phyloP scores from a whole-genome alignment of 2,797 vertebrate species.

The Rhinella marina region DNA sequence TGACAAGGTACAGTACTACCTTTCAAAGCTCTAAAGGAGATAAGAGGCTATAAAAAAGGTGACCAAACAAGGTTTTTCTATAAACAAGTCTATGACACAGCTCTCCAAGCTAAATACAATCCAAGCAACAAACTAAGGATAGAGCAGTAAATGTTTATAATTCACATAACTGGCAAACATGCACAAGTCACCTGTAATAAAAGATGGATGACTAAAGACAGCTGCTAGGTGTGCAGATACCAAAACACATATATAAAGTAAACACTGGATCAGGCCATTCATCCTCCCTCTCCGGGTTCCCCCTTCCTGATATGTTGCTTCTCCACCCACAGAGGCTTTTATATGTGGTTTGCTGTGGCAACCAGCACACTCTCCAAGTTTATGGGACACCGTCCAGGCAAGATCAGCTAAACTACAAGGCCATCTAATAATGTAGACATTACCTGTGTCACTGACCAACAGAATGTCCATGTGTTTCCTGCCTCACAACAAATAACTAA shows the following conservation, averaged over 20 bases:
- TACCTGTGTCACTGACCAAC: background rate
- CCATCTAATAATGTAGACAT: background rate
- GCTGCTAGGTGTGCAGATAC: background rate
- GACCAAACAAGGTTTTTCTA: background rate
- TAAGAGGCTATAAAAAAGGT: background rate
- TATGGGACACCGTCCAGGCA: background rate
- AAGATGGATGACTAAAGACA: background rate
- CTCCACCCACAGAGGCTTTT: conserved; percentile 10
- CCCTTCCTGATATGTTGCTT: background rate
- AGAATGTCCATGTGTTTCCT: background rate
- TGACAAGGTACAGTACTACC: background rate
- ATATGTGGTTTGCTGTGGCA: conserved; percentile 53
- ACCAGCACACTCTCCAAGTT: conserved; percentile 3
- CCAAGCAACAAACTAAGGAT: no score
- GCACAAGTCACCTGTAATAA: background rate
- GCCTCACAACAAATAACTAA: background rate
- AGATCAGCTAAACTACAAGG: background rate
- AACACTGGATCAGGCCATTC: background rate
- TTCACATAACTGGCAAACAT: background rate
- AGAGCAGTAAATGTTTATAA: background rate
- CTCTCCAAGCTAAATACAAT: background rate
- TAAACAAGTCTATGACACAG: background rate
- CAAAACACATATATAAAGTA: background rate
- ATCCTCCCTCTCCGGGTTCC: background rate
- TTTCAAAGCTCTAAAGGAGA: background rate